phyloP scores from a whole-genome alignment of 2,113 vertebrate genomes.

The Microtus ochrogaster region DNA sequence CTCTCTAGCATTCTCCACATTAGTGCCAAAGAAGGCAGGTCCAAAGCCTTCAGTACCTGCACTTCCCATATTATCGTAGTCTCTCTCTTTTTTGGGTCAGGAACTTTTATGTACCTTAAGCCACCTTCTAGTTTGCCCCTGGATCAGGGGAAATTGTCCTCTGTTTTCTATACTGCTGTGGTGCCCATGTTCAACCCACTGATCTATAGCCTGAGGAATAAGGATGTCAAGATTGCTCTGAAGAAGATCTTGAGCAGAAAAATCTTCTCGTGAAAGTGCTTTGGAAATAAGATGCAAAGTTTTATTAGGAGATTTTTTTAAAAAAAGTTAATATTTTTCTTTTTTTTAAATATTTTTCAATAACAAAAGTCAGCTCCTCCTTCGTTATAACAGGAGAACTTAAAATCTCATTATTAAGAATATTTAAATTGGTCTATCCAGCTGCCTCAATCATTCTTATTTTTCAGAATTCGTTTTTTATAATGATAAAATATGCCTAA shows the following conservation, averaged over 20 bases:
- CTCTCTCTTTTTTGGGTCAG: conserved; percentile 73
- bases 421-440: neutral
- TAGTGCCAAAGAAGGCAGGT: conserved; percentile 45
- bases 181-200: conserved; percentile 74
- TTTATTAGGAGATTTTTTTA: neutral
- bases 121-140: conserved; percentile 61
- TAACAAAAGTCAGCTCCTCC: neutral
- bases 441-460: neutral
- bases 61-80: conserved; percentile 71
- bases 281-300: neutral
- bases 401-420: neutral
- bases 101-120: conserved; percentile 74
- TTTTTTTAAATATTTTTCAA: neutral
- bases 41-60: conserved; percentile 75
- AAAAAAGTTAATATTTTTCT: neutral
- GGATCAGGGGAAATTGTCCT: conserved; percentile 67
- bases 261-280: conserved; percentile 29
- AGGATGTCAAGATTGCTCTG: conserved; percentile 72
- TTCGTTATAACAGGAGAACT: neutral
- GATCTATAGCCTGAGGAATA: conserved; percentile 79
- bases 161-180: conserved; percentile 69
- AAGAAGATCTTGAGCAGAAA: conserved; percentile 61
- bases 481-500: neutral
- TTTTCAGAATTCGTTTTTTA: neutral
- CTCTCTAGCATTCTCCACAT: conserved; percentile 66